phyloP scores from a whole-genome alignment of 2,888 invertebrate genomes.

The Lasioglossum lativentre region DNA sequence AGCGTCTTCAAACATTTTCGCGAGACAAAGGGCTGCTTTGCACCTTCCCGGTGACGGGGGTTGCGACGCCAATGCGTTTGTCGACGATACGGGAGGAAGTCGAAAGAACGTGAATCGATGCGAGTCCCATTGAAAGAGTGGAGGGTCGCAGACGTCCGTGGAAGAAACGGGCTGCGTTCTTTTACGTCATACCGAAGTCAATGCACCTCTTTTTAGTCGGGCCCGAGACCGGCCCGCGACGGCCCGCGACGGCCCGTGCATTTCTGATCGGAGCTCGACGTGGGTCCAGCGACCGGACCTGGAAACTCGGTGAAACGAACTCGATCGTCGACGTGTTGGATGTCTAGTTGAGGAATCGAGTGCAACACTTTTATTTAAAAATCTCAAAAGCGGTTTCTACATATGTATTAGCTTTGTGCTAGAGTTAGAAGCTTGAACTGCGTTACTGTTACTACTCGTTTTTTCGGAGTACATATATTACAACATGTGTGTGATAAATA shows the following conservation, averaged over 20 bases:
- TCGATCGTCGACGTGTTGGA: not conserved
- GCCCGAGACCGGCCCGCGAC: conserved; percentile 20
- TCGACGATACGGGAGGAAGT: conserved; percentile 61
- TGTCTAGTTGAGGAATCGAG: not conserved
- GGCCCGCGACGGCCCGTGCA: conserved; percentile 44
- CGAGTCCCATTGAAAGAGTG: conserved; percentile 71
- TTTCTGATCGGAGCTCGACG: conserved; percentile 50
- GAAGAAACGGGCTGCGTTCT: conserved; percentile 65
- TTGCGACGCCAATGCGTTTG: conserved; percentile 55
- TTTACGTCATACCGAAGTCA: conserved; percentile 67
- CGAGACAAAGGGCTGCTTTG: conserved; percentile 37
- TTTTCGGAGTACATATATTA: too few relatives aligned
- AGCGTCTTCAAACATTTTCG: conserved; percentile 33
- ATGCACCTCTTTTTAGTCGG: conserved; percentile 64
- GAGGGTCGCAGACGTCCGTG: conserved; percentile 46
- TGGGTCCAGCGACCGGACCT: conserved; percentile 23
- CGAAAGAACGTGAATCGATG: conserved; percentile 72
- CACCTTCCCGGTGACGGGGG: not conserved
- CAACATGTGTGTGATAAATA: too few relatives aligned
- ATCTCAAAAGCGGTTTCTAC: too few relatives aligned
- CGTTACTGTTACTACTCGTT: too few relatives aligned
- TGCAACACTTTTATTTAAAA: not conserved
- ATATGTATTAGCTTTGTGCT: too few relatives aligned
- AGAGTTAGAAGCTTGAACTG: too few relatives aligned
- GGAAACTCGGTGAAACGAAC: conserved; percentile 49